Percentiles rank a stretch among this genome's conserved stretches.
Conservation (phyloP, 2,113 vertebrate species). For the Caloenas nicobarica region DNA sequence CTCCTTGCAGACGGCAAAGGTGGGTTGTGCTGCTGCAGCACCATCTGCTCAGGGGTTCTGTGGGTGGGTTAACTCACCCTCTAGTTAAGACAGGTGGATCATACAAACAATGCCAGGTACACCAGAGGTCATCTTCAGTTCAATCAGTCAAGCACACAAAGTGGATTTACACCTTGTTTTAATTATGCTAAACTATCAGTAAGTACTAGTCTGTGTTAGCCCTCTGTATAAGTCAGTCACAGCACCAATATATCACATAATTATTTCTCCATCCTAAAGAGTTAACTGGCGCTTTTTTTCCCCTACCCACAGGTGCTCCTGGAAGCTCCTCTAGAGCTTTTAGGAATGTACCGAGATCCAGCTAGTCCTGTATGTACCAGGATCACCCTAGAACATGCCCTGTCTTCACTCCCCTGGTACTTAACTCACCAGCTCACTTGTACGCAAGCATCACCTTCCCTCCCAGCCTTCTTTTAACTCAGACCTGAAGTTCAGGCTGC, state of each 20-base stretch:
- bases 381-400: background rate
- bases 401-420: background rate
- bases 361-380: background rate
- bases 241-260: fast-evolving
- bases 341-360: background rate
- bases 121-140: background rate
- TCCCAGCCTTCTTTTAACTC: background rate
- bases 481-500: background rate
- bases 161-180: background rate
- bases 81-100: background rate
- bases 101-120: background rate
- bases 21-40: background rate
- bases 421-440: background rate
- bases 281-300: background rate
- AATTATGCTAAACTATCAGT: background rate
- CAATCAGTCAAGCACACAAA: background rate
- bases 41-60: background rate
- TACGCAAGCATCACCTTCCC: background rate
- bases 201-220: too few species aligned
- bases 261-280: background rate
- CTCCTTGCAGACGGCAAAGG: background rate
- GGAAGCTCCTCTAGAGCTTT: background rate
- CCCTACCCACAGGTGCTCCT: too few species aligned
- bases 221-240: background rate
- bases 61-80: background rate